Base-by-base conservation (phyloP, 2,797 vertebrate genomes). In the Peromyscus aztecus region DNA sequence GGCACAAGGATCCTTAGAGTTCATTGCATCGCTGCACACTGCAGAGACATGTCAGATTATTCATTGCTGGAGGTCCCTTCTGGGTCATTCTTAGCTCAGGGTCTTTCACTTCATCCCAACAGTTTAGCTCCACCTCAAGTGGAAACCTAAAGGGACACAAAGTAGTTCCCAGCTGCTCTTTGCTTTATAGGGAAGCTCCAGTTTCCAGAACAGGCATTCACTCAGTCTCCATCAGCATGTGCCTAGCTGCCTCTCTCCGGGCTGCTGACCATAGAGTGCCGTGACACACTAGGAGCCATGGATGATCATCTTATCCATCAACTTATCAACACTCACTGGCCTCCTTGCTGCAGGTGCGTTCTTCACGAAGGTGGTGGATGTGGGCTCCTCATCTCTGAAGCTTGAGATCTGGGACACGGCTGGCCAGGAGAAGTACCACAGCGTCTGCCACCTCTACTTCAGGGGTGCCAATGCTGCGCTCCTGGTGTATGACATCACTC, bases 401-500 rank as follows among this genome's bases (percentile, higher is more conserved):
- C 96, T 99, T 57, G 99, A 99, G 97, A 99, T 99, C 78, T 99
- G 99, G 99, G 99, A 99, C 98, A 99, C 99, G 0, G 99, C 99
- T 0, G 99, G 99, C 0, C 98, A 99, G 96, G 99, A 99, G 86
- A 99, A 99, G 81, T 99, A 99, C 98, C 99, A 99, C 89, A 99
- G 99, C 0, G 98, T 99, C 89, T 99, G 99, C 59, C 99, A 98
- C 16, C 98, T 99, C 2, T 99, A 99, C 98, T 99, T 99, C 98
- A 96, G 99, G 91, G 99, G 98, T 0, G 99, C 99, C 46, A 98
- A 98, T 0, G 98, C 98, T 0, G 99, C 98, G 0, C 96, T 99
- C 8, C 6, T 99, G 1, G 97, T 99, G 90, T 99, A 99, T 0
- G 99, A 99, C 43, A 97, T 99, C 97, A 95, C 98, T 46, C 98